Evolutionary conservation across 2,113 vertebrate genomes (phyloP).

Genomic region (Bettongia penicillata): DNA sequence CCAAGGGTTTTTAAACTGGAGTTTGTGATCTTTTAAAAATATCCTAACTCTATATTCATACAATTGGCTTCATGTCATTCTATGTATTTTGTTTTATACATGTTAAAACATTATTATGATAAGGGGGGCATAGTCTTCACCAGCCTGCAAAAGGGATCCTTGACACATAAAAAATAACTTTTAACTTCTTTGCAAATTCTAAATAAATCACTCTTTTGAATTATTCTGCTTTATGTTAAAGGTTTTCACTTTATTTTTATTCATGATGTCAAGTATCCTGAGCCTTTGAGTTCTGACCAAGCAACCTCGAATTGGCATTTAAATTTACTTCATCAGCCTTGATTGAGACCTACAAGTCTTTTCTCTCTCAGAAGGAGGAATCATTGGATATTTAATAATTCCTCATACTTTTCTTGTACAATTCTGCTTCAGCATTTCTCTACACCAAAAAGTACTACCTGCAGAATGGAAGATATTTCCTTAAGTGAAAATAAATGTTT

Average conservation of each 20-base stretch:
- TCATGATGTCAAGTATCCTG: slow-evolving; percentile 17
- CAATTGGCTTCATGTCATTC: neutral
- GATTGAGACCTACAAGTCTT: neutral
- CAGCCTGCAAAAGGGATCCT: neutral
- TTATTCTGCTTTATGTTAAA: slow-evolving; percentile 11
- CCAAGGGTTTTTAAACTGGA: neutral
- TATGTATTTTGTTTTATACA: neutral
- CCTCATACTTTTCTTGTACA: slow-evolving; percentile 30
- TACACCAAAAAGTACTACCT: neutral
- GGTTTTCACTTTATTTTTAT: neutral
- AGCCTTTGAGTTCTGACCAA: slow-evolving; percentile 18
- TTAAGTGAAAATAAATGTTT: neutral
- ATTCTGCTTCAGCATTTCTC: slow-evolving; percentile 17
- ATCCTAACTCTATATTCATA: neutral
- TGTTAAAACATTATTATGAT: neutral
- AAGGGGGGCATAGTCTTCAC: neutral
- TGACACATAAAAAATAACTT: neutral
- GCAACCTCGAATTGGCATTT: neutral
- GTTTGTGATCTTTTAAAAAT: neutral
- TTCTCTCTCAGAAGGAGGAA: neutral
- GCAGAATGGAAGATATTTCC: neutral
- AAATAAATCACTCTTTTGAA: neutral
- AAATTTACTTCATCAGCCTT: neutral
- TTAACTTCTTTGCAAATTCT: neutral
- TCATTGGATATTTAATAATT: slow-evolving; percentile 9